phyloP scores from a whole-genome alignment of 2,113 vertebrate genomes.

The Hydropotes inermis region DNA sequence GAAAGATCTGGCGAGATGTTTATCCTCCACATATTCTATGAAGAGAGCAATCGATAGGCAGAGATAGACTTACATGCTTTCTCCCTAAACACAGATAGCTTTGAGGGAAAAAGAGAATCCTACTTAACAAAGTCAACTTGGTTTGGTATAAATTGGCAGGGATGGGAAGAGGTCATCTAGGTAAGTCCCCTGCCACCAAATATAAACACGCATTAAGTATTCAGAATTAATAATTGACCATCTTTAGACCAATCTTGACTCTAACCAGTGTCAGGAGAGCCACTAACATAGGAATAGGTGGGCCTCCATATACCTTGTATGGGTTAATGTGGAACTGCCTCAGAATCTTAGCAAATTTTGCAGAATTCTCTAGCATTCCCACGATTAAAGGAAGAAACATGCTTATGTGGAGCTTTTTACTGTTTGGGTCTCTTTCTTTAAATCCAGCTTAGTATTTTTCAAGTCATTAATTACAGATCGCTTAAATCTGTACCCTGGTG shows the following conservation, averaged over 20 bases:
- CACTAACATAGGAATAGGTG: not conserved
- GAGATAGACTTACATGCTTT: not conserved
- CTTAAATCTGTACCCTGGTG: constrained; percentile 32
- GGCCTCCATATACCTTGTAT: not conserved
- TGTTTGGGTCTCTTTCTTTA: not conserved
- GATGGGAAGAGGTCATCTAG: not conserved
- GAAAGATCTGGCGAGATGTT: constrained; percentile 21
- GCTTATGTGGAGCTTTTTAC: not conserved
- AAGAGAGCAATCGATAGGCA: not conserved
- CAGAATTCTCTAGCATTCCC: not conserved
- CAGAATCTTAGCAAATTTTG: not conserved
- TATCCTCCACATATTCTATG: constrained; percentile 19
- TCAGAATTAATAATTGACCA: constrained; percentile 40
- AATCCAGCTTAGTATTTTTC: constrained; percentile 38
- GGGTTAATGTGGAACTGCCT: not conserved
- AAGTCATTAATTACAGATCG: constrained; percentile 46
- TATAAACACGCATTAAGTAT: constrained; percentile 35
- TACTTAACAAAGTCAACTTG: constrained; percentile 29
- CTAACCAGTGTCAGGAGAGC: not conserved
- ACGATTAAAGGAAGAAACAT: not conserved
- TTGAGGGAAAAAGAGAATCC: constrained; percentile 1
- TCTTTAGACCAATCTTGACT: not conserved
- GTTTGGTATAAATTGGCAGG: constrained; percentile 25
- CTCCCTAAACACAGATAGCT: not conserved
- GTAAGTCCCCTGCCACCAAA: constrained; percentile 18